These are phyloP conservation scores for Eubucco bourcierii DNA, from an alignment of 2,113 vertebrate species.

Conservation along the genomic window DNA sequence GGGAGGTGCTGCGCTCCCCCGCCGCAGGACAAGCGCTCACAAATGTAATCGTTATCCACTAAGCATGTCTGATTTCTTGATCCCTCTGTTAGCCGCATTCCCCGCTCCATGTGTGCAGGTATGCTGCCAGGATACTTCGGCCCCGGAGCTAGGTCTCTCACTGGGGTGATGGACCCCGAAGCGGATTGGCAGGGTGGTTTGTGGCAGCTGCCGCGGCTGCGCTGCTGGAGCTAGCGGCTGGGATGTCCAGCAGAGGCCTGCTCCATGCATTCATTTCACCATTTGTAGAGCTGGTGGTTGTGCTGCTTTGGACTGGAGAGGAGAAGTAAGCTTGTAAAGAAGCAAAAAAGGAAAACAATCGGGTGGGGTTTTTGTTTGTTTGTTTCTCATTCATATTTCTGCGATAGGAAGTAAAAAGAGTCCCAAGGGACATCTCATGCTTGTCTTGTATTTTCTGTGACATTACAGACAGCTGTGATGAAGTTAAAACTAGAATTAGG, in stretches of 20 bases:
- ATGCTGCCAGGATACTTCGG: background rate
- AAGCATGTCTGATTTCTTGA: background rate
- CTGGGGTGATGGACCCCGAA: background rate
- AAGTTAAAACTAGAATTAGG: background rate
- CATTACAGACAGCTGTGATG: background rate
- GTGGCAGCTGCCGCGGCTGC: background rate
- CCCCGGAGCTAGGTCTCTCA: background rate
- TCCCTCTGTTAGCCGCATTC: background rate
- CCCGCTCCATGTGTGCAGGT: background rate
- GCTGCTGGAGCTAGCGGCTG: background rate
- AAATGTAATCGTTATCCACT: background rate
- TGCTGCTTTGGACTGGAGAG: background rate
- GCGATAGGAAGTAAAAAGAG: background rate
- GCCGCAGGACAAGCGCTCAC: background rate
- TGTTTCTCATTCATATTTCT: background rate
- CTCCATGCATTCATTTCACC: background rate
- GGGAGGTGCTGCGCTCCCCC: background rate
- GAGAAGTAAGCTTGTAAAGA: background rate
- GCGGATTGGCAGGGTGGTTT: background rate
- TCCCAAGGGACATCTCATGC: background rate
- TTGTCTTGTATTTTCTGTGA: background rate
- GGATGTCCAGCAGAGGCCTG: background rate
- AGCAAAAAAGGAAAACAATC: background rate
- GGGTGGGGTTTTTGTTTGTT: too few species aligned
- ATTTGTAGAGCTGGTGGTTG: background rate